These are phyloP conservation scores for Ethmia dodecea DNA, from an alignment of 2,888 invertebrate genomes.

Conservation along the genomic window DNA sequence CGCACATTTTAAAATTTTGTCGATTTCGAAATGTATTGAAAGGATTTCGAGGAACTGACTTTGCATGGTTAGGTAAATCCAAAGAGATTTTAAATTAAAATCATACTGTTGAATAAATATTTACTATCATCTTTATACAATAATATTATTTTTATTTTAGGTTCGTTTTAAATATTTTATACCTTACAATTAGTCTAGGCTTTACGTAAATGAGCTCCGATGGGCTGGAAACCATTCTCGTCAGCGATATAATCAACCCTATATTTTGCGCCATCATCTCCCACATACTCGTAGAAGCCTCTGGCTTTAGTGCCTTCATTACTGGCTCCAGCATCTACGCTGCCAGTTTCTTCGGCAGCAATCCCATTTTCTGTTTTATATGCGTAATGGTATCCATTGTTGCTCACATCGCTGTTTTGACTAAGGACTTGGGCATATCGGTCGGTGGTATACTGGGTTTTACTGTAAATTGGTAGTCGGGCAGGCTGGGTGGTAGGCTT, in stretches of 20 bases:
- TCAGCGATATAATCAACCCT: slow-evolving; percentile 79
- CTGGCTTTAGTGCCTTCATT: slow-evolving; percentile 78
- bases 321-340: slow-evolving; percentile 67
- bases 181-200: slow-evolving; percentile 4
- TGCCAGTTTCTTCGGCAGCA: slow-evolving; percentile 79
- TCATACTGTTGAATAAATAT: neutral
- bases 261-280: slow-evolving; percentile 78
- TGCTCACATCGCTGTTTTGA: slow-evolving; percentile 65
- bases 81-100: neutral
- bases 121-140: neutral
- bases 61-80: neutral
- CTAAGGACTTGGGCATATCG: slow-evolving; percentile 74
- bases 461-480: slow-evolving; percentile 25
- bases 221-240: slow-evolving; percentile 77
- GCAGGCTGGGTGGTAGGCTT: slow-evolving; percentile 16
- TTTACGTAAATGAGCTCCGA: slow-evolving; percentile 71
- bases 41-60: neutral
- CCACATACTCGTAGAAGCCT: slow-evolving; percentile 83
- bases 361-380: slow-evolving; percentile 82
- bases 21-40: too few species aligned
- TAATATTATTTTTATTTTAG: neutral
- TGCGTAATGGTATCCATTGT: slow-evolving; percentile 78
- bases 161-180: neutral
- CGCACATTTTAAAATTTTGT: slow-evolving; percentile 8
- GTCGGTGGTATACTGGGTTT: slow-evolving; percentile 47